Base-by-base conservation (phyloP, 2,888 invertebrate genomes). In the Eristalis arbustorum region DNA sequence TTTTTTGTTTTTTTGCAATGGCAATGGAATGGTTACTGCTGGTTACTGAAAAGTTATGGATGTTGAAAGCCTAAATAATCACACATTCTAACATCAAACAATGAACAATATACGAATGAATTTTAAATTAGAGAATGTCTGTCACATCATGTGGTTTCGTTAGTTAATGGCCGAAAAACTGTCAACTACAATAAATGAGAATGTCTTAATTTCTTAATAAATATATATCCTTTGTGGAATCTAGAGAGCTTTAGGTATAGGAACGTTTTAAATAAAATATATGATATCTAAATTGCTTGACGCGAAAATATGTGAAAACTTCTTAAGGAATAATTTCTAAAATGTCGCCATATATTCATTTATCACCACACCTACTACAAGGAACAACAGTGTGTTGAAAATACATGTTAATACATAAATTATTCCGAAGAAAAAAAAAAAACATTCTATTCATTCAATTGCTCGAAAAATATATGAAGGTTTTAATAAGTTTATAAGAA, bases 221-320 rank as follows among this genome's bases (percentile, higher is more conserved):
- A n/a, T 31, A 8, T 10, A 31, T 31, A 31, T 8, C 0, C 1
- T 37, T 37, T 8, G 37, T 18, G 3, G 25, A 25, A 25, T 2
- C 25, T 1, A 25, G 25, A 25, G 1, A 13, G 40, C 14, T 22
- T 18, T 18, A 63, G 34, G 1, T 31, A 1, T 1, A 8, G 6
- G 6, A 1, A 34, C 1, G 11, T 34, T 62, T 62, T 28, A 28
- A 28, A 61, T 3, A 13, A 40, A 13, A 40, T 31, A 40, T 40
- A 14, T 40, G 42, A 42, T 1, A n/a, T n/a, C n/a, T 1, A 6
- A 6, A 49, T 18, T 14, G 11, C 10, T 59, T 18, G 25, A 84
- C 84, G 75, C 34, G 40, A 61, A 84, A 83, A 59, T 80, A 75
- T 80, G 80, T 80, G 72, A 62, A 31, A 63, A n/a, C 22, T 22